Conservation (phyloP, 2,888 invertebrate genomes). For the Globia sparganii region DNA sequence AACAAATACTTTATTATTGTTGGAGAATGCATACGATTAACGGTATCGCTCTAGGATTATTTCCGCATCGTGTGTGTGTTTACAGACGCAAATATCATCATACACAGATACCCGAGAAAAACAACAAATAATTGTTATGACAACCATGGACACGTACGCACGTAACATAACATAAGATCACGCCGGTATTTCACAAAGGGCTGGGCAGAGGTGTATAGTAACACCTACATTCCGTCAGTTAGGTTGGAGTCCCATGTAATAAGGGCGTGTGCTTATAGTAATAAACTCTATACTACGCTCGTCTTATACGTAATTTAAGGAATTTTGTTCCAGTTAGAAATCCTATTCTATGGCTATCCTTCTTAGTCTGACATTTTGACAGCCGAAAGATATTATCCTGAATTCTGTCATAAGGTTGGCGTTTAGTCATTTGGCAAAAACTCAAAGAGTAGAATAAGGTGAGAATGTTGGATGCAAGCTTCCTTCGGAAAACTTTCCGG, state of each 20-base stretch:
- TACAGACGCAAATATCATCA: background rate
- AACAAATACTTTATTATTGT: background rate
- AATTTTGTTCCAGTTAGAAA: background rate
- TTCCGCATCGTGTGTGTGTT: background rate
- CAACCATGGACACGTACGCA: background rate
- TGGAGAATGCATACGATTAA: background rate
- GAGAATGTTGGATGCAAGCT: background rate
- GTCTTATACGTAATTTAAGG: background rate
- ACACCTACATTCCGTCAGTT: background rate
- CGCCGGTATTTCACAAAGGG: background rate
- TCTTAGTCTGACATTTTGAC: conserved; percentile 1
- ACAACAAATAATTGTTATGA: conserved; percentile 1
- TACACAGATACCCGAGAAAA: background rate
- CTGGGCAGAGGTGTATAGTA: background rate
- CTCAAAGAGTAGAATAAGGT: background rate
- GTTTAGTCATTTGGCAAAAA: background rate
- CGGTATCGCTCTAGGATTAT: too few relatives aligned
- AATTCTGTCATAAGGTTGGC: background rate
- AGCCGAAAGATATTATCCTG: conserved; percentile 1
- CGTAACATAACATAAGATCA: background rate
- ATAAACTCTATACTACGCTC: background rate
- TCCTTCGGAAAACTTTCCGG: background rate
- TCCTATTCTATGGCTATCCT: background rate
- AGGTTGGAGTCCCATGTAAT: background rate
- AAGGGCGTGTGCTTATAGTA: background rate